These are phyloP conservation scores for Clarias magur DNA, from an alignment of 2,113 vertebrate species.

Conservation along the genomic window DNA sequence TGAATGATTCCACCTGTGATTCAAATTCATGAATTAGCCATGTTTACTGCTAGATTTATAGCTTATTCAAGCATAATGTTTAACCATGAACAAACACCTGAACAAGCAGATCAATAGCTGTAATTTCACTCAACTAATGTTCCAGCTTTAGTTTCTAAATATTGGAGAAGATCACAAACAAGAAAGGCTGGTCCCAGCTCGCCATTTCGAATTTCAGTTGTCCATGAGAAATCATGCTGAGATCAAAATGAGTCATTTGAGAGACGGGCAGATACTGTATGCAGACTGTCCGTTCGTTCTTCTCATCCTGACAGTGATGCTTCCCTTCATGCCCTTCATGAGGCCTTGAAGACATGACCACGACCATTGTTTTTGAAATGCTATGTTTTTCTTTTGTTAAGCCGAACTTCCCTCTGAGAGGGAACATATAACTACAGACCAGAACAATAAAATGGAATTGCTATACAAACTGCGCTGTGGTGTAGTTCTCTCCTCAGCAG, in stretches of 20 bases:
- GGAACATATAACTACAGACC: conserved; percentile 13
- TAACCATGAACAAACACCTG: conserved; percentile 54
- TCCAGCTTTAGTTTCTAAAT: conserved; percentile 48
- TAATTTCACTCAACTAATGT: conserved; percentile 64
- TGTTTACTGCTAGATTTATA: conserved; percentile 34
- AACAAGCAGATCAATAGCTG: conserved; percentile 70
- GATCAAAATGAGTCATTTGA: conserved; percentile 31
- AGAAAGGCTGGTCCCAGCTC: conserved; percentile 50
- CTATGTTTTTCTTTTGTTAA: conserved; percentile 19
- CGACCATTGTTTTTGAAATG: background rate
- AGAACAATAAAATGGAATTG: conserved; percentile 37
- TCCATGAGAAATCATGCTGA: conserved; percentile 31
- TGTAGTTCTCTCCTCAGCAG: conserved; percentile 15
- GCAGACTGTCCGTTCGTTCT: background rate
- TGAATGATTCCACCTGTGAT: conserved; percentile 25
- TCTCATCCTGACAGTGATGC: conserved; percentile 2
- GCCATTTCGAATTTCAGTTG: conserved; percentile 52
- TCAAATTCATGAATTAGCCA: conserved; percentile 33
- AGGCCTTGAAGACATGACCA: background rate
- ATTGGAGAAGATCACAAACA: conserved; percentile 56
- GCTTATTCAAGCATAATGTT: conserved; percentile 19
- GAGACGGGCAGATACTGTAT: background rate
- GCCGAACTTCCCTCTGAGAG: conserved; percentile 1
- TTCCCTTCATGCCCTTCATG: conserved; percentile 29
- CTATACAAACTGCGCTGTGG: conserved; percentile 19